These are phyloP conservation scores for Coelogynopora nodosa DNA, from an alignment of 2,888 invertebrate genomes.

Conservation along the genomic window DNA sequence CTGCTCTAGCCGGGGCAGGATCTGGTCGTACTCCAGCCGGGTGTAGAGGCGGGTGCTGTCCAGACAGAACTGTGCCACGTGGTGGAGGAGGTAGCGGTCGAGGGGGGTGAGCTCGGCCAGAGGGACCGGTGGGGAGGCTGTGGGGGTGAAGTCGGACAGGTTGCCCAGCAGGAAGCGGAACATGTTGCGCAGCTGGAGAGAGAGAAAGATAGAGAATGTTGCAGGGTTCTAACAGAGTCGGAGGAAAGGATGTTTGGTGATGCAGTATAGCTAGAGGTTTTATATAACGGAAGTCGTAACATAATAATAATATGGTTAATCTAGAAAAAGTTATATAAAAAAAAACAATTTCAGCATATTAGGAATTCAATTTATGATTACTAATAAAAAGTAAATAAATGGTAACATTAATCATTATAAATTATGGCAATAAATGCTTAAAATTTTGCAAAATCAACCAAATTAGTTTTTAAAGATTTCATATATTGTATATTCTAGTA, in stretches of 20 bases:
- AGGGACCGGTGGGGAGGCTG: conserved; percentile 52
- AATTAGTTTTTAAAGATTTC: no score
- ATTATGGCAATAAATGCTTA: no score
- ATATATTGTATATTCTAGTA: no score
- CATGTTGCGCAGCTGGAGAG: conserved; percentile 68
- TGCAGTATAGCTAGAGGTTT: no score
- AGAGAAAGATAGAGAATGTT: neutral
- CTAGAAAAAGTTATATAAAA: no score
- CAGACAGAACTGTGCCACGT: neutral
- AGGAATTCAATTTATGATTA: no score
- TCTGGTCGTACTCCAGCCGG: conserved; percentile 50
- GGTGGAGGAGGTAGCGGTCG: conserved; percentile 36
- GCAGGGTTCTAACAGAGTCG: neutral
- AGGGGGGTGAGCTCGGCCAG: neutral
- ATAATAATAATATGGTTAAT: no score
- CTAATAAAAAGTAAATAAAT: no score
- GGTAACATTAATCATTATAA: no score
- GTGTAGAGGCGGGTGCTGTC: conserved; percentile 53
- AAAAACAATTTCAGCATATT: no score
- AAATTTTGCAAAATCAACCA: no score
- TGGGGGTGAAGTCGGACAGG: conserved; percentile 57
- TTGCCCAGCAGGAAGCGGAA: conserved; percentile 78
- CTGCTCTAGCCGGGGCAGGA: conserved; percentile 53
- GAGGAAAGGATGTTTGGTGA: neutral
- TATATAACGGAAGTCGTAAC: no score